Evolutionary conservation across 2,797 vertebrate genomes (phyloP).

Genomic region (Monodelphis domestica): DNA sequence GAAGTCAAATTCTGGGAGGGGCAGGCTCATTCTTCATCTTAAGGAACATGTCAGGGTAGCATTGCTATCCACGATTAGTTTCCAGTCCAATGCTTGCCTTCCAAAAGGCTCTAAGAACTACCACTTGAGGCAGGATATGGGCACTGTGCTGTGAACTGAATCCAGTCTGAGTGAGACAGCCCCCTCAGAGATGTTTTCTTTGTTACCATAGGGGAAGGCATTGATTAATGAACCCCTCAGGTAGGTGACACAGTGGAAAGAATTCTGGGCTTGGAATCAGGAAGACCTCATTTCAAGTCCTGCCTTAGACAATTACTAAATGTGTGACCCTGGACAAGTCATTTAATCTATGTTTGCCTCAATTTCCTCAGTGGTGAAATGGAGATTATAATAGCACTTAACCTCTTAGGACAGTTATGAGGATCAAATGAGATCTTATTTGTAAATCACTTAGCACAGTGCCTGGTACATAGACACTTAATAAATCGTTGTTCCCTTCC

Average conservation of each 20-base stretch:
- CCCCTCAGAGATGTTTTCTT: background rate
- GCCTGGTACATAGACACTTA: background rate
- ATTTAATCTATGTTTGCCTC: background rate
- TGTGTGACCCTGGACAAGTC: background rate
- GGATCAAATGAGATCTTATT: background rate
- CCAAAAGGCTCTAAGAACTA: background rate
- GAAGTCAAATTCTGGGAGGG: background rate
- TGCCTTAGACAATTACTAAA: background rate
- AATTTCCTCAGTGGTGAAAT: background rate
- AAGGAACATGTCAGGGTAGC: background rate
- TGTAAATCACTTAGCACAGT: background rate
- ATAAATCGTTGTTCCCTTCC: background rate
- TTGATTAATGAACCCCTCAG: background rate
- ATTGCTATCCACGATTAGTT: background rate
- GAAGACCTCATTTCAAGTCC: background rate
- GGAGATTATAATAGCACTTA: background rate
- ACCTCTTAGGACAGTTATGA: background rate
- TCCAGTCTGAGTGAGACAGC: background rate
- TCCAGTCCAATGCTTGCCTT: background rate
- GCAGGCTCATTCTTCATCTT: background rate
- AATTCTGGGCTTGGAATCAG: background rate
- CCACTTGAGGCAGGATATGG: background rate
- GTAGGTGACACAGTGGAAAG: background rate
- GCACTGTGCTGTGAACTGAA: background rate
- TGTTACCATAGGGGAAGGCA: background rate